Percentiles rank a stretch among this genome's conserved stretches.
phyloP scores from a whole-genome alignment of 2,888 invertebrate species.

The Beris morrisii region DNA sequence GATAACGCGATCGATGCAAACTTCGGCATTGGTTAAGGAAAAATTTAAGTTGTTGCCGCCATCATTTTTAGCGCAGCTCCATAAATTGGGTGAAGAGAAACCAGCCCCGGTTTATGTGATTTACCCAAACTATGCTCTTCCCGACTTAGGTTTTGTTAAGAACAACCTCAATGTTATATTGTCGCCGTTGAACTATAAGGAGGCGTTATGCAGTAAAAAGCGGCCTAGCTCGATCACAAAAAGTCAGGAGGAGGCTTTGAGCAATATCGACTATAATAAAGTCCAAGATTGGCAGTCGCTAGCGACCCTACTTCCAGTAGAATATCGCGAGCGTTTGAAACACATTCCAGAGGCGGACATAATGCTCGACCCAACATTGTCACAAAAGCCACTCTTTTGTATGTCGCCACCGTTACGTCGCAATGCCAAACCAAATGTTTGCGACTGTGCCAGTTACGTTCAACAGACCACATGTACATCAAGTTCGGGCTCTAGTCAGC shows the following conservation, averaged over 20 bases:
- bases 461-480: conserved; percentile 44
- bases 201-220: conserved; percentile 67
- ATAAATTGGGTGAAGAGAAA: conserved; percentile 63
- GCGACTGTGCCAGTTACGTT: conserved; percentile 54
- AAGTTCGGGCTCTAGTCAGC: conserved; percentile 64
- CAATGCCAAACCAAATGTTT: conserved; percentile 61
- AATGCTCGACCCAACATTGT: conserved; percentile 56
- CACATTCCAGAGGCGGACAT: conserved; percentile 71
- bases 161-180: conserved; percentile 67
- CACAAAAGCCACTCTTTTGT: conserved; percentile 63
- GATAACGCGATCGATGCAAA: conserved; percentile 76
- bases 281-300: conserved; percentile 93
- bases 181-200: conserved; percentile 59
- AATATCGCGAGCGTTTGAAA: conserved; percentile 79
- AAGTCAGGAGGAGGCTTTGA: conserved; percentile 78
- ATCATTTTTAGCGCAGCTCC: conserved; percentile 69
- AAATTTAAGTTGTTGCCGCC: conserved; percentile 67
- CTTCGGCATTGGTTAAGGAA: conserved; percentile 59
- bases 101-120: conserved; percentile 83
- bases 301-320: conserved; percentile 81
- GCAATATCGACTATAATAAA: conserved; percentile 79
- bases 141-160: conserved; percentile 81
- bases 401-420: conserved; percentile 63
- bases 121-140: conserved; percentile 88
- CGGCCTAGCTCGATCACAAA: conserved; percentile 78